Conservation (phyloP, 2,797 vertebrate species). For the Rhinogobio ventralis region DNA sequence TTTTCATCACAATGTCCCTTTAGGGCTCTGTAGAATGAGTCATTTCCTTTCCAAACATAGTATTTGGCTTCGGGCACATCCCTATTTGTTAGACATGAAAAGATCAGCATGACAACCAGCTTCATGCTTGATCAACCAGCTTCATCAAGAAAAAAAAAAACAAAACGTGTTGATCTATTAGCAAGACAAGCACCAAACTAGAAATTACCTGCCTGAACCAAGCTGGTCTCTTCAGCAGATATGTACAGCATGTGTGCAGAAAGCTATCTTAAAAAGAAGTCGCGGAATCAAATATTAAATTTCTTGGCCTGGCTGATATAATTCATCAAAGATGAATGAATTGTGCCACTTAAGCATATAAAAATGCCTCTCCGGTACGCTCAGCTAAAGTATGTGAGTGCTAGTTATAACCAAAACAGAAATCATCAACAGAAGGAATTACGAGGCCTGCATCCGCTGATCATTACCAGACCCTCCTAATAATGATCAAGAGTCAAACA, state of each 20-base stretch:
- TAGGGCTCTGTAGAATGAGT: too few species aligned
- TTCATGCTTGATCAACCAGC: background rate
- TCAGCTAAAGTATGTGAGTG: constrained; percentile 28
- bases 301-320: constrained; percentile 33
- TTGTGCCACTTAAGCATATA: constrained; percentile 27
- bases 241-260: background rate
- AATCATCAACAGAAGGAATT: background rate
- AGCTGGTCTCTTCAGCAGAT: background rate
- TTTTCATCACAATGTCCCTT: too few species aligned
- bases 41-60: too few species aligned
- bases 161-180: background rate
- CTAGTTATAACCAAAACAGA: constrained; percentile 45
- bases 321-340: constrained; percentile 44
- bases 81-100: background rate
- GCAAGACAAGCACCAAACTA: background rate
- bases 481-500: background rate
- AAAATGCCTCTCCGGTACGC: background rate
- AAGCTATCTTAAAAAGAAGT: background rate
- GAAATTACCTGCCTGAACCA: background rate
- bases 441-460: background rate
- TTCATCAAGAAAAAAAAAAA: background rate
- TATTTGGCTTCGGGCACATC: too few species aligned
- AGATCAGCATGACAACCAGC: background rate
- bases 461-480: constrained; percentile 19
- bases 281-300: constrained; percentile 30